Evolutionary conservation across 2,797 vertebrate species (phyloP).

Genomic region (Anniella stebbinsi): DNA sequence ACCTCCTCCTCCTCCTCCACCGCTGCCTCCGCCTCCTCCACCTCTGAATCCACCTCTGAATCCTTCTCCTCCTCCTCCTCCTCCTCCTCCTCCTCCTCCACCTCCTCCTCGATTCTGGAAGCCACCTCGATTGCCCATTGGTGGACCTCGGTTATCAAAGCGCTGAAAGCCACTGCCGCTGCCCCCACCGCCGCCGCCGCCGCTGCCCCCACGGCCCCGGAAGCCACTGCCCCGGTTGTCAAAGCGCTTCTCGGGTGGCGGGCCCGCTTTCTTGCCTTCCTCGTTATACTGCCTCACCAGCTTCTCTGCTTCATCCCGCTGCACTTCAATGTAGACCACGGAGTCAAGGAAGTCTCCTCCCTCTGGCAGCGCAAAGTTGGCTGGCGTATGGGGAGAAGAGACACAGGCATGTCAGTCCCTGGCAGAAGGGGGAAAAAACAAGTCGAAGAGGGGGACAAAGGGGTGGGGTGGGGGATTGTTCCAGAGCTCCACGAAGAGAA

Average conservation of each 20-base stretch:
- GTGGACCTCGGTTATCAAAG: conserved; percentile 75
- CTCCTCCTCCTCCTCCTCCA: conserved; percentile 69
- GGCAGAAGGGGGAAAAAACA: neutral
- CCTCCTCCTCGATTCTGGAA: conserved; percentile 86
- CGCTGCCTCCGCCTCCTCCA: conserved; percentile 73
- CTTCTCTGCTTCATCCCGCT: conserved; percentile 86
- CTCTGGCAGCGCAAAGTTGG: conserved; percentile 92
- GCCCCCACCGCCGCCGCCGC: conserved; percentile 78
- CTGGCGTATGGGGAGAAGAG: conserved; percentile 70
- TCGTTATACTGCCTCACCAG: conserved; percentile 92
- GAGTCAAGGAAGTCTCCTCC: conserved; percentile 90
- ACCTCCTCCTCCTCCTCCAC: conserved; percentile 71
- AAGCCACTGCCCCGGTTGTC: conserved; percentile 85
- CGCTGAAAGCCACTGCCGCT: conserved; percentile 75
- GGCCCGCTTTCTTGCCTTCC: conserved; percentile 89
- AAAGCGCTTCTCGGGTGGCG: conserved; percentile 91
- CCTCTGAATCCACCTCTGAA: conserved; percentile 76
- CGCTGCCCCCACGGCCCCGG: conserved; percentile 80
- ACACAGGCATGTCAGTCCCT: neutral
- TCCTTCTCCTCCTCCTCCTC: conserved; percentile 69
- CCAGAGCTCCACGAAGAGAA: neutral
- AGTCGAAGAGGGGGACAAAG: neutral
- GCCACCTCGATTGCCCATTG: conserved; percentile 70
- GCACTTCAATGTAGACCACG: conserved; percentile 86
- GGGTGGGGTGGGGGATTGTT: too few relatives aligned